Percentiles rank a stretch among this genome's conserved stretches.
phyloP scores from a whole-genome alignment of 1,140 invertebrate species.

The Zaprionus kolodkinae region DNA sequence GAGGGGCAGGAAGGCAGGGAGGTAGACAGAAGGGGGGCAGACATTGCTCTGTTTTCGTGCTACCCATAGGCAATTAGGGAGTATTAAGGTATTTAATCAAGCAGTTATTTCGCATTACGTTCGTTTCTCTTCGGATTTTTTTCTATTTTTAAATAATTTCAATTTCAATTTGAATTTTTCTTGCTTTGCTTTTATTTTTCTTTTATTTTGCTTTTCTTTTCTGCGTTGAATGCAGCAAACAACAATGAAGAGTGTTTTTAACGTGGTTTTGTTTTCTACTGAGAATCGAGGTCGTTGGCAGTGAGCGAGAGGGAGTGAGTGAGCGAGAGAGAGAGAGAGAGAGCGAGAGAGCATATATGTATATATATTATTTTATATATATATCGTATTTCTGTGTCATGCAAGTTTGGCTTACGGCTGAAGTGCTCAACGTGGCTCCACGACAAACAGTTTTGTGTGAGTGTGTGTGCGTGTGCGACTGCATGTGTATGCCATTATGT shows the following conservation, averaged over 20 bases:
- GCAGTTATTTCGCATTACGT: slow-evolving; percentile 34
- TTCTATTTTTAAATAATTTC: slow-evolving; percentile 14
- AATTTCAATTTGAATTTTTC: slow-evolving; percentile 9
- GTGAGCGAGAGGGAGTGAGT: slow-evolving; percentile 22
- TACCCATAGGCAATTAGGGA: slow-evolving; percentile 64
- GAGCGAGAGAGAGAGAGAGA: slow-evolving; percentile 1
- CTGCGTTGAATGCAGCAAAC: slow-evolving; percentile 56
- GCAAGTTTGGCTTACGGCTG: slow-evolving; percentile 71
- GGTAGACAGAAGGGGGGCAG: too few relatives aligned
- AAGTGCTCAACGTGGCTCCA: slow-evolving; percentile 56
- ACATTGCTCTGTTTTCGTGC: slow-evolving; percentile 37
- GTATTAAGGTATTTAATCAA: slow-evolving; percentile 52
- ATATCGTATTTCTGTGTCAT: slow-evolving; percentile 28
- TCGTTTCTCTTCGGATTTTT: slow-evolving; percentile 7
- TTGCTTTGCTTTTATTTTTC: slow-evolving; percentile 4
- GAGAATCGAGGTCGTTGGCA: slow-evolving; percentile 73
- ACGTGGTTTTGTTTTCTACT: slow-evolving; percentile 62
- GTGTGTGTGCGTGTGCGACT: slow-evolving; percentile 5
- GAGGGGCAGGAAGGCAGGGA: too few relatives aligned
- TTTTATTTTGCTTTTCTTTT: slow-evolving; percentile 41
- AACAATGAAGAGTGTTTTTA: slow-evolving; percentile 64
- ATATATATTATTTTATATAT: background rate
- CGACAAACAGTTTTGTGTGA: slow-evolving; percentile 44
- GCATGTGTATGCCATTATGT: slow-evolving; percentile 31
- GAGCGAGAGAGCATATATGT: background rate